Percentiles rank a stretch among this genome's conserved stretches.
These are phyloP conservation scores for Zosterops hypoxanthus DNA, from an alignment of 2,113 vertebrate species.

Conservation along the genomic window DNA sequence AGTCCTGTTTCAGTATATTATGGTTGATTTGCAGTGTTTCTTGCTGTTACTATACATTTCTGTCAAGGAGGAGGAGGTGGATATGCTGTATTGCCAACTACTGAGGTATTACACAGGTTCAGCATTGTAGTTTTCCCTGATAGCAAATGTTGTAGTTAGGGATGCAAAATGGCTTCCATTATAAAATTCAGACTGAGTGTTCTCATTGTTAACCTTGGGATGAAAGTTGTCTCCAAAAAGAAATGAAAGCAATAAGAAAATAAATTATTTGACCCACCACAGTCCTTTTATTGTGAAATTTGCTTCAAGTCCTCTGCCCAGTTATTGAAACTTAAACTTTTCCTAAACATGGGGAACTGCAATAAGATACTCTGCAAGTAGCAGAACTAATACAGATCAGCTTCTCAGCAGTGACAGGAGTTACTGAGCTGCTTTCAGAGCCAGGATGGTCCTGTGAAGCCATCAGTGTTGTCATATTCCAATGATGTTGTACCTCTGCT, in stretches of 20 bases:
- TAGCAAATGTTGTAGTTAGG: background rate
- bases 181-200: background rate
- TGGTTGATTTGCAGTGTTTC: background rate
- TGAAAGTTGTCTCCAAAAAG: background rate
- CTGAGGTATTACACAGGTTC: background rate
- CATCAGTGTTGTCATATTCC: background rate
- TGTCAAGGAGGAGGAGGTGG: background rate
- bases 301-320: background rate
- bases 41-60: background rate
- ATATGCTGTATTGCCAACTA: background rate
- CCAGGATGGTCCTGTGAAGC: background rate
- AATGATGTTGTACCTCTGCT: background rate
- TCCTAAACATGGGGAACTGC: background rate
- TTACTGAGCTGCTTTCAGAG: background rate
- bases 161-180: background rate
- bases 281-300: background rate
- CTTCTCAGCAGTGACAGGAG: background rate
- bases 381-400: background rate
- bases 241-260: background rate
- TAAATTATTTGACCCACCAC: background rate
- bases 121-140: background rate
- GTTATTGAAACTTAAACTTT: background rate
- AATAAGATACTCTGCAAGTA: background rate
- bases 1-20: background rate
- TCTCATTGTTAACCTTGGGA: background rate